Percentiles rank a stretch among this genome's conserved stretches.
Evolutionary conservation across 2,888 invertebrate species (phyloP).

Genomic region (Leptinotarsa tumamoca): DNA sequence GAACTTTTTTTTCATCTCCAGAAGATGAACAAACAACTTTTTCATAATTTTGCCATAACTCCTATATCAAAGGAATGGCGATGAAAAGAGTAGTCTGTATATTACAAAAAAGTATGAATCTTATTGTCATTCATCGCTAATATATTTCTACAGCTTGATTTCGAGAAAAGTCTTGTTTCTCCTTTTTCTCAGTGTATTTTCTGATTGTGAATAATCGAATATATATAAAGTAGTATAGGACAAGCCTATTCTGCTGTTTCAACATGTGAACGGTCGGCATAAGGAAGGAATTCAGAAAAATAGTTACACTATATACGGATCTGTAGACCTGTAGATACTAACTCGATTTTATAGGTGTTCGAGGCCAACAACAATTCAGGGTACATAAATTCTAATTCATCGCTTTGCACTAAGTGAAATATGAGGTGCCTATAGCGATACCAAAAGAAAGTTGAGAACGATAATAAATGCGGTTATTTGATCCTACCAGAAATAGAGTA

Average conservation of each 20-base stretch:
- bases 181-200: not conserved
- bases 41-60: too few species aligned
- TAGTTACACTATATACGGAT: not conserved
- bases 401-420: conserved; percentile 14
- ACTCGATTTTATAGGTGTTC: conserved; percentile 2
- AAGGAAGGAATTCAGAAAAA: conserved; percentile 6
- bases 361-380: conserved; percentile 1
- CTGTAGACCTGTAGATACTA: not conserved
- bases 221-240: not conserved
- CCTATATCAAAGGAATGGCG: too few species aligned
- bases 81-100: too few species aligned
- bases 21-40: too few species aligned
- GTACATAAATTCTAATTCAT: conserved; percentile 11
- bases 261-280: not conserved
- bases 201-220: not conserved
- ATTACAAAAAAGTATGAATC: too few species aligned
- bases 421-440: not conserved
- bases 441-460: conserved; percentile 6
- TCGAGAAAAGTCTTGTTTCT: too few species aligned
- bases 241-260: not conserved
- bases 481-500: not conserved
- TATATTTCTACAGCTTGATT: too few species aligned
- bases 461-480: conserved; percentile 12
- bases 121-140: too few species aligned
- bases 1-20: too few species aligned